Evolutionary conservation across 2,113 vertebrate species (phyloP).

Genomic region (Nipponia nippon): DNA sequence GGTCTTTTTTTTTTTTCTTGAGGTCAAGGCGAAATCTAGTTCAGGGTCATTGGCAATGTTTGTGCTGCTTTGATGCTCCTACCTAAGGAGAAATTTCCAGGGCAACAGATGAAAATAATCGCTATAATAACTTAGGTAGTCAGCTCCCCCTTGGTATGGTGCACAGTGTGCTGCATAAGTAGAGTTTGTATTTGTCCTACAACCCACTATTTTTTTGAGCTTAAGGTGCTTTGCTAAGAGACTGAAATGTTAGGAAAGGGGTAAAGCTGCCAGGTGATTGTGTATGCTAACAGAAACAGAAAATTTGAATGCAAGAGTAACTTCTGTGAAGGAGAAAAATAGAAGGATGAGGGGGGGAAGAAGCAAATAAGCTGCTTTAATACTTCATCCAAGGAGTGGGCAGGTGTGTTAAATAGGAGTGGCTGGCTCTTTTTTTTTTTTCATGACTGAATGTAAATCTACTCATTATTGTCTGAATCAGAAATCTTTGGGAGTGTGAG

Average conservation of each 20-base stretch:
- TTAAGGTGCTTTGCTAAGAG: not conserved
- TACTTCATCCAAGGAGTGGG: not conserved
- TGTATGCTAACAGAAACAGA: not conserved
- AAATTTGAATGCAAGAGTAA: not conserved
- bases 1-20: not conserved
- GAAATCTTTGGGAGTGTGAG: not conserved
- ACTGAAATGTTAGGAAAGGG: not conserved
- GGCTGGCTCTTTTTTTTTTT: not conserved
- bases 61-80: not conserved
- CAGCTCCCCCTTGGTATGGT: not conserved
- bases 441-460: not conserved
- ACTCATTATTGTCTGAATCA: not conserved
- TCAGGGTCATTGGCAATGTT: not conserved
- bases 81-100: not conserved
- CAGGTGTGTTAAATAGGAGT: not conserved
- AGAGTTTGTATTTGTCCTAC: not conserved
- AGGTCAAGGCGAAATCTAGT: not conserved
- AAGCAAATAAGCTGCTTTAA: not conserved
- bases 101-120: not conserved
- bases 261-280: not conserved
- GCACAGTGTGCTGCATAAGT: not conserved
- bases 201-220: not conserved
- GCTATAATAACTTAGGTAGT: not conserved
- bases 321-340: not conserved
- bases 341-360: not conserved